Base-by-base conservation (phyloP, 2,888 invertebrate species). In the Lasioglossum villosulum region DNA sequence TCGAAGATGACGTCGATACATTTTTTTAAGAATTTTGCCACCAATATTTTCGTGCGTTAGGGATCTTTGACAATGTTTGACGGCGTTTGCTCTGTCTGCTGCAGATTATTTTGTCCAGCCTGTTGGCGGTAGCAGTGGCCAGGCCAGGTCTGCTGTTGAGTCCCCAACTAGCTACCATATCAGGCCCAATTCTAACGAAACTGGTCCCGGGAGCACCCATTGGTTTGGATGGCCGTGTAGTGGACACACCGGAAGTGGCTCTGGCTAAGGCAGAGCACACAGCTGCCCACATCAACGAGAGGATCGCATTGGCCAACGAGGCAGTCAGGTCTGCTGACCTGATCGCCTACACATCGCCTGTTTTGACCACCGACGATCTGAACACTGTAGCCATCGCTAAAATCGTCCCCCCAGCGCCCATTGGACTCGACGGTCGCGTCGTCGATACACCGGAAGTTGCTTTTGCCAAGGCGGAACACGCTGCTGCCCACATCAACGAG, bases 381-480 rank as follows among this genome's bases (percentile, higher is more conserved):
- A 5, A 78, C 3, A 56, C 80, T 14, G 0, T 82, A 52, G 70
- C 80, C 1, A 4, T 86, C 1, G 71, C 80, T 74, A 87, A 86
- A 0, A 91, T 92, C 52, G 68, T 87, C 0, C 83, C 88, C 3
- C 86, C 91, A 19, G 93, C 95, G 0, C 95, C 94, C 4, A 83
- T 95, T 14, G 95, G 93, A 5, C 90, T 88, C 16, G 95, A 95
- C 66, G 95, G 95, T 4, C 92, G 93, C 4, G 95, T 95, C 5
- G 90, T 94, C n/a, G 95, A 95, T 84, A 94, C 94, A 30, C 93
- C 94, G 45, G 95, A 94, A 86, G 94, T 95, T 0, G 90, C 93
- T 19, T 76, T 89, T 5, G 93, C 94, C 66, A 95, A 94, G 75
- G 93, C 92, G 19, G 94, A 93, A 34, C 95, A 95, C 86, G 93